Evolutionary conservation across 2,797 vertebrate species (phyloP).

Genomic region (Malacoctenus gilli): DNA sequence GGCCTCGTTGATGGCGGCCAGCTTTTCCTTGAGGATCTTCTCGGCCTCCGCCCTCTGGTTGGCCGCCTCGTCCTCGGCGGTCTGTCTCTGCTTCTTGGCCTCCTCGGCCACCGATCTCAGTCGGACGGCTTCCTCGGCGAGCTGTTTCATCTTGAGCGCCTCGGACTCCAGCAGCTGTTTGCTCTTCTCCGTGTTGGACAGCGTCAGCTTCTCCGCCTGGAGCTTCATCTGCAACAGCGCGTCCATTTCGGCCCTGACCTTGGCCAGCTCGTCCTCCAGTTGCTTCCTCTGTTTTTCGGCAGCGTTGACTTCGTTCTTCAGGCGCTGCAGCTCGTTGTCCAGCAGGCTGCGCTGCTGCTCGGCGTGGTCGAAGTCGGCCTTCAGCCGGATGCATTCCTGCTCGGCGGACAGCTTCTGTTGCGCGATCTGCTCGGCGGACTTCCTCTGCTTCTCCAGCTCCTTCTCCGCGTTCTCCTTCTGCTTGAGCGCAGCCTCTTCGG

Average conservation of each 20-base stretch:
- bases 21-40: slow-evolving; percentile 92
- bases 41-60: slow-evolving; percentile 91
- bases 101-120: slow-evolving; percentile 90
- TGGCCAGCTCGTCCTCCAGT: slow-evolving; percentile 91
- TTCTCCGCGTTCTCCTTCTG: slow-evolving; percentile 92
- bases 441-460: slow-evolving; percentile 91
- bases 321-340: slow-evolving; percentile 89
- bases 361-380: slow-evolving; percentile 89
- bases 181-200: slow-evolving; percentile 90
- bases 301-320: slow-evolving; percentile 87
- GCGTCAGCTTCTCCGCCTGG: slow-evolving; percentile 87
- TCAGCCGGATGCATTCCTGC: slow-evolving; percentile 92
- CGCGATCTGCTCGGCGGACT: slow-evolving; percentile 88
- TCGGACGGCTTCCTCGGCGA: slow-evolving; percentile 91
- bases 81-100: slow-evolving; percentile 90
- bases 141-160: slow-evolving; percentile 88
- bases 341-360: slow-evolving; percentile 91
- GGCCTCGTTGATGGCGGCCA: slow-evolving; percentile 91
- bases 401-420: slow-evolving; percentile 90
- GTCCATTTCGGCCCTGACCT: slow-evolving; percentile 92
- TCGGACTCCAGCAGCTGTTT: slow-evolving; percentile 93
- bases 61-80: slow-evolving; percentile 89
- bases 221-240: slow-evolving; percentile 87
- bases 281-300: slow-evolving; percentile 87
- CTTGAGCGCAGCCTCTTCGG: slow-evolving; percentile 89